These are phyloP conservation scores for Drosophila suboccidentalis DNA, from an alignment of 2,888 invertebrate genomes.

Conservation along the genomic window DNA sequence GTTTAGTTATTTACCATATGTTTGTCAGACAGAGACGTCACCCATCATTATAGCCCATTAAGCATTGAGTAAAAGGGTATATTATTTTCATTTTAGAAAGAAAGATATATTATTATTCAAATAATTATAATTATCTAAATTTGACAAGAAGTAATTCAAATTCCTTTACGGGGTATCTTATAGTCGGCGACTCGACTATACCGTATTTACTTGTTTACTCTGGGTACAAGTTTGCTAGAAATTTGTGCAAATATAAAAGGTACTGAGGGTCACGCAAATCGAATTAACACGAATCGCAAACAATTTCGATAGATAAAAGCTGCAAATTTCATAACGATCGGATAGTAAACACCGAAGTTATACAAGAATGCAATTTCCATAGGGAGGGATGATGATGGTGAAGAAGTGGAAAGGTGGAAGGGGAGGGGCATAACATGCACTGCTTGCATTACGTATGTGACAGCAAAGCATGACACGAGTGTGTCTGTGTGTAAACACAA, in stretches of 20 bases:
- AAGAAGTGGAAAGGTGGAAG: not conserved
- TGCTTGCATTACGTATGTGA: slow-evolving; percentile 6
- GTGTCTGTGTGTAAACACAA: not conserved
- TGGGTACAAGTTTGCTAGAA: not conserved
- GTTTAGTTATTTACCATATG: slow-evolving; percentile 15
- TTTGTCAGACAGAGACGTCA: slow-evolving; percentile 14
- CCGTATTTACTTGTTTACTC: not conserved
- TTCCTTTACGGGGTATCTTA: not conserved
- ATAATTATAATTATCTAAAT: too few relatives aligned
- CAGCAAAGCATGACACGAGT: not conserved
- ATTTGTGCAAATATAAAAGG: not conserved
- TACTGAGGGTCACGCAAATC: slow-evolving; percentile 9
- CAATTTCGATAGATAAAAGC: not conserved
- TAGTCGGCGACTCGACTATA: not conserved
- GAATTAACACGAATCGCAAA: slow-evolving; percentile 1
- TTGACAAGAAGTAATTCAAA: too few relatives aligned
- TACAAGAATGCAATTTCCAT: slow-evolving; percentile 1
- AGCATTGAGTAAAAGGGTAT: not conserved
- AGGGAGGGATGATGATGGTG: not conserved
- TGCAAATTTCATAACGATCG: slow-evolving; percentile 1
- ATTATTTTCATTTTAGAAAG: not conserved
- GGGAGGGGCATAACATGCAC: slow-evolving; percentile 2
- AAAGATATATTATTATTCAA: too few relatives aligned
- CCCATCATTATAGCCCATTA: not conserved
- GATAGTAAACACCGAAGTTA: slow-evolving; percentile 2